These are phyloP conservation scores for Rhagophthalmus giganteus DNA, from an alignment of 2,888 invertebrate species.

Conservation along the genomic window DNA sequence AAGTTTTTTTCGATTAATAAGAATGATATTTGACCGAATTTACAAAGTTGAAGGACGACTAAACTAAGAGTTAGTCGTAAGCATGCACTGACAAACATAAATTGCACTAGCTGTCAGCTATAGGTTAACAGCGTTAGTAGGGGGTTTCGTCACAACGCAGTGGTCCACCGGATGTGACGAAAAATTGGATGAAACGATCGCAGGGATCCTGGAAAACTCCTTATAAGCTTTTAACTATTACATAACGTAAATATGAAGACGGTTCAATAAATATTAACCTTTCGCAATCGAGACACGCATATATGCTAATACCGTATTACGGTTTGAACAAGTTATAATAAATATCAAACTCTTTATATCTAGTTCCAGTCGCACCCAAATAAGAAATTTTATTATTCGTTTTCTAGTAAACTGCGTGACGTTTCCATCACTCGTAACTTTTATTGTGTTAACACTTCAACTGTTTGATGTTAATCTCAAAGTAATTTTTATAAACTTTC, in stretches of 20 bases:
- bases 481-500: too few relatives aligned
- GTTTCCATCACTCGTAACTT: conserved; percentile 6
- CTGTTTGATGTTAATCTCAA: too few relatives aligned
- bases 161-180: conserved; percentile 21
- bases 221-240: conserved; percentile 5
- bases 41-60: conserved; percentile 34
- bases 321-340: conserved; percentile 9
- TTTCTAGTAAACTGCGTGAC: conserved; percentile 10
- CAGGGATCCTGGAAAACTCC: conserved; percentile 3
- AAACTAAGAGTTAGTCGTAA: conserved; percentile 15
- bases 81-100: conserved; percentile 26
- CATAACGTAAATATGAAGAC: conserved; percentile 8
- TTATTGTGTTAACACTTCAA: conserved; percentile 15
- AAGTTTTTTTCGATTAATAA: conserved; percentile 26
- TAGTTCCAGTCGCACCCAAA: conserved; percentile 27
- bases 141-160: conserved; percentile 6
- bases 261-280: conserved; percentile 11
- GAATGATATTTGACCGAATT: conserved; percentile 33
- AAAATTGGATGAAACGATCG: conserved; percentile 11
- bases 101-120: conserved; percentile 26
- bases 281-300: conserved; percentile 14
- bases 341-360: conserved; percentile 20
- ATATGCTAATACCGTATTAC: conserved; percentile 8
- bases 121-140: conserved; percentile 20
- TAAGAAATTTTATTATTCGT: conserved; percentile 24